Percentiles rank a stretch among this genome's conserved stretches.
phyloP scores from a whole-genome alignment of 2,113 vertebrate genomes.

The Fulica atra region DNA sequence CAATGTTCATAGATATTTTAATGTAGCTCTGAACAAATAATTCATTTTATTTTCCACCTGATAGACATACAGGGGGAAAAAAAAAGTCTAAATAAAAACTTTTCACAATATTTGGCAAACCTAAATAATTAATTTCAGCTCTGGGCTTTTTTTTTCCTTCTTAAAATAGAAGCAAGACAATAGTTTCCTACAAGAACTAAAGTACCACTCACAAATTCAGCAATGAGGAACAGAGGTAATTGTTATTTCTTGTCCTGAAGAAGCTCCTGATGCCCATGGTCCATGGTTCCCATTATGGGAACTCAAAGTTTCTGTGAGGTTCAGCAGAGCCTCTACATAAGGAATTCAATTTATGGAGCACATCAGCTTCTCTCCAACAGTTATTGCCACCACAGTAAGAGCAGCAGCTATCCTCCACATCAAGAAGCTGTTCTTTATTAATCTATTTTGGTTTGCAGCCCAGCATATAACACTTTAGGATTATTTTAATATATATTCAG shows the following conservation, averaged over 20 bases:
- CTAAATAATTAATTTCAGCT: slow-evolving; percentile 40
- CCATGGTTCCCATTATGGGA: neutral
- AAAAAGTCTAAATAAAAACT: neutral
- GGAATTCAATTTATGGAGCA: neutral
- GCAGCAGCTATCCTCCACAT: neutral
- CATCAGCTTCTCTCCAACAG: neutral
- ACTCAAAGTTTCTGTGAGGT: neutral
- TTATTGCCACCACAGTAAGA: neutral
- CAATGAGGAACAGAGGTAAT: neutral
- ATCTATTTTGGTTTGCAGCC: neutral
- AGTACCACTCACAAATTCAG: neutral
- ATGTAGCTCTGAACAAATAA: neutral
- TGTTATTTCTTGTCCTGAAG: neutral
- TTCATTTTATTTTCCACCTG: neutral
- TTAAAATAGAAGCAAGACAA: neutral
- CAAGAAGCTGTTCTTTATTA: neutral
- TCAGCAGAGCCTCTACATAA: neutral
- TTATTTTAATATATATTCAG: neutral
- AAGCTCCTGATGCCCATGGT: neutral
- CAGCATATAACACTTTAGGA: neutral
- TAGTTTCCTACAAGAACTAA: neutral
- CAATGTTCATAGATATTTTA: neutral
- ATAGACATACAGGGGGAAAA: fast-evolving
- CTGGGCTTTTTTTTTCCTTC: neutral
- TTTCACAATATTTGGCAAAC: slow-evolving; percentile 40